Conservation (phyloP, 2,113 vertebrate species). For the Anguilla japonica region DNA sequence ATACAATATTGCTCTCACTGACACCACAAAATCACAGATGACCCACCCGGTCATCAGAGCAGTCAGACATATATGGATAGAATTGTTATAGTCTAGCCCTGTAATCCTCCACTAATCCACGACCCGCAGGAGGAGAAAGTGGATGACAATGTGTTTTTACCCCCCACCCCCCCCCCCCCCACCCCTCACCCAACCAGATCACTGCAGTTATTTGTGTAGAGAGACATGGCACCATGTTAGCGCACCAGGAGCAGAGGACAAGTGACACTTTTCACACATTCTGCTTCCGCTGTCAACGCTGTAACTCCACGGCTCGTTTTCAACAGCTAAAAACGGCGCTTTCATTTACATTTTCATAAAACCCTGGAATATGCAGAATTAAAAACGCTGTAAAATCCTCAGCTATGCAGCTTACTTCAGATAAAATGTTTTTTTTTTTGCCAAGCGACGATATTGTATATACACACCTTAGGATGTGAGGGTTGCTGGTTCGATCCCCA, state of each 20-base stretch:
- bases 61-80: background rate
- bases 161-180: background rate
- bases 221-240: too few species aligned
- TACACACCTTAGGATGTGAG: too few species aligned
- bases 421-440: too few species aligned
- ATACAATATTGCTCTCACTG: background rate
- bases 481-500: too few species aligned
- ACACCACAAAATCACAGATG: background rate
- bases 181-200: too few species aligned
- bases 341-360: background rate
- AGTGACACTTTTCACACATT: background rate
- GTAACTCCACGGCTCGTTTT: background rate
- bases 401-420: background rate
- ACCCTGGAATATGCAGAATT: background rate
- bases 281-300: background rate
- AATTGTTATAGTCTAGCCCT: background rate
- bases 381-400: background rate
- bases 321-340: background rate
- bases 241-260: background rate
- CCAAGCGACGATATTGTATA: too few species aligned
- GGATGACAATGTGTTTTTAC: background rate
- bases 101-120: background rate
- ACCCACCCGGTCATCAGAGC: background rate
- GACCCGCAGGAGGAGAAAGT: background rate
- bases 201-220: background rate